These are phyloP conservation scores for Enteromius afrohamiltoni DNA, from an alignment of 2,797 vertebrate species.

Conservation along the genomic window DNA sequence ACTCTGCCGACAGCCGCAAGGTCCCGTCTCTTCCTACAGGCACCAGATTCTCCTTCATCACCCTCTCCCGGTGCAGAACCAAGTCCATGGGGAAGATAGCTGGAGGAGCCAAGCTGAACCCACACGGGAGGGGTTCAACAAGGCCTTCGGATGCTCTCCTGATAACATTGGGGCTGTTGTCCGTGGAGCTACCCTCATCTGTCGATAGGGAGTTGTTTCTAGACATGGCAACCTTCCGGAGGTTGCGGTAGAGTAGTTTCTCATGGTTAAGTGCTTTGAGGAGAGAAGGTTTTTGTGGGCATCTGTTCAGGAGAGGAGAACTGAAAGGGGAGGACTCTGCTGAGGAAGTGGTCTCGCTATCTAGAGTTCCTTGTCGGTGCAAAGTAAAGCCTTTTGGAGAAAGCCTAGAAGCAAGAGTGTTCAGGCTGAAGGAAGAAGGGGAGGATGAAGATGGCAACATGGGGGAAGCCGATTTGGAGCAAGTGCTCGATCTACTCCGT, in stretches of 20 bases:
- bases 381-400: constrained; percentile 71
- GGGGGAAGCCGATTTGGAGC: constrained; percentile 63
- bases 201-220: constrained; percentile 89
- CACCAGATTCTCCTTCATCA: constrained; percentile 76
- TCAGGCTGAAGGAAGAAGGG: constrained; percentile 73
- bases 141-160: constrained; percentile 82
- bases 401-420: constrained; percentile 69
- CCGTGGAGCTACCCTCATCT: constrained; percentile 90
- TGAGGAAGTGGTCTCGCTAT: constrained; percentile 86
- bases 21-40: constrained; percentile 78
- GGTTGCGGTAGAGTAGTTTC: constrained; percentile 77
- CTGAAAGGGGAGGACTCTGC: constrained; percentile 84
- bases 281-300: constrained; percentile 73
- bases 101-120: constrained; percentile 75
- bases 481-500: constrained; percentile 77
- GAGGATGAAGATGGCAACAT: constrained; percentile 58
- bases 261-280: constrained; percentile 84
- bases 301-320: constrained; percentile 79
- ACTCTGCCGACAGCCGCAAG: constrained; percentile 84
- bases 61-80: constrained; percentile 75
- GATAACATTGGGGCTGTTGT: constrained; percentile 86
- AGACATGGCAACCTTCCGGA: constrained; percentile 75
- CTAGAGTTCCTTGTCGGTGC: constrained; percentile 74
- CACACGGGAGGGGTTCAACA: constrained; percentile 66
- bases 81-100: constrained; percentile 79